Evolutionary conservation across 2,888 invertebrate species (phyloP).

Genomic region (Campoplex nolae): DNA sequence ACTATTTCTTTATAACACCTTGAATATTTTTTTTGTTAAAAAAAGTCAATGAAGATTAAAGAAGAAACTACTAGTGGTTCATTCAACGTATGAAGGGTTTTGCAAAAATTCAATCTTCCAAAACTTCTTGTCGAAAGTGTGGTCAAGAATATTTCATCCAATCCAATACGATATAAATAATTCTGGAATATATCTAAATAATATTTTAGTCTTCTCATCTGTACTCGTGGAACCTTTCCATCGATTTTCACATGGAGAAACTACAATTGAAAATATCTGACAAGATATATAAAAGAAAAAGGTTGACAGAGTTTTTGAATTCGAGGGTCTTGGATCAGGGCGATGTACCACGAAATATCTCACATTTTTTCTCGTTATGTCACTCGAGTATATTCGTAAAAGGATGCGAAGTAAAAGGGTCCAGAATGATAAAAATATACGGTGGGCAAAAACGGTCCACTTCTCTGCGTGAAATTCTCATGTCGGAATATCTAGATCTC

Average conservation of each 20-base stretch:
- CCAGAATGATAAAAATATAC: conserved; percentile 23
- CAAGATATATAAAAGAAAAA: background rate
- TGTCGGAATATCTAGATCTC: conserved; percentile 38
- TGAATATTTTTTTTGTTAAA: background rate
- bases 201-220: background rate
- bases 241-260: background rate
- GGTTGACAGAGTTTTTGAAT: background rate
- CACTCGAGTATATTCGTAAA: conserved; percentile 7
- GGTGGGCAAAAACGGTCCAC: conserved; percentile 2
- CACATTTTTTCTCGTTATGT: conserved; percentile 5
- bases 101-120: background rate
- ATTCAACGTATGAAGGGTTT: background rate
- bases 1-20: background rate
- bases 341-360: conserved; percentile 3
- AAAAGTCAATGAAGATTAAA: background rate
- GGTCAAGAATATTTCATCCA: background rate
- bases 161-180: background rate
- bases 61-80: background rate
- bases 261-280: background rate
- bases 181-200: background rate
- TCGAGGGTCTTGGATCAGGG: background rate
- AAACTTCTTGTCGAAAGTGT: background rate
- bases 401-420: background rate
- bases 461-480: conserved; percentile 20
- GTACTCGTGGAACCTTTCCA: background rate